Conservation (phyloP, 2,797 vertebrate species). For the Acrossocheilus fasciatus region DNA sequence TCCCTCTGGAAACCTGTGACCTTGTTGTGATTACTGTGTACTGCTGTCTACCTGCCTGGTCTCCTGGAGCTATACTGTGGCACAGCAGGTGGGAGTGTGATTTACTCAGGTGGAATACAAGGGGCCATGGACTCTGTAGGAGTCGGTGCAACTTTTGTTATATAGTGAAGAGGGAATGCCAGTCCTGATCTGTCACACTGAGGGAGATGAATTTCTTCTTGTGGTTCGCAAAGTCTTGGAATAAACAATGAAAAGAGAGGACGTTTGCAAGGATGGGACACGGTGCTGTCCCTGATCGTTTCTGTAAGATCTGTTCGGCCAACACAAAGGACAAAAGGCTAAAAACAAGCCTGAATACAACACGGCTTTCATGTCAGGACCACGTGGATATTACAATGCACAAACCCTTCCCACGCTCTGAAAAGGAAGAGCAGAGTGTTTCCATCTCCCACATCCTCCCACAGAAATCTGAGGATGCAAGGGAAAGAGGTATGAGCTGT, state of each 20-base stretch:
- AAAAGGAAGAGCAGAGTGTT: constrained; percentile 50
- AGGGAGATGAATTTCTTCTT: not conserved
- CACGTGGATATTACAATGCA: constrained; percentile 61
- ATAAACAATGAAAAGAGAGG: constrained; percentile 16
- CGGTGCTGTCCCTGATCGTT: constrained; percentile 23
- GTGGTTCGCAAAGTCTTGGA: constrained; percentile 24
- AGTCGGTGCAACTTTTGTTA: not conserved
- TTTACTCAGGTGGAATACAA: constrained; percentile 39
- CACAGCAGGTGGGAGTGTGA: constrained; percentile 10
- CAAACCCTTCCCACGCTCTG: constrained; percentile 41
- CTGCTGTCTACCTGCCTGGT: constrained; percentile 25
- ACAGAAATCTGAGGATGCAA: constrained; percentile 39
- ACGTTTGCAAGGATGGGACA: constrained; percentile 15
- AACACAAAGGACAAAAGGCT: constrained; percentile 57
- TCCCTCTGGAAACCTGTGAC: constrained; percentile 38
- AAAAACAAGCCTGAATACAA: constrained; percentile 42
- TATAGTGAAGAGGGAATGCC: constrained; percentile 5
- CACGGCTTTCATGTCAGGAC: constrained; percentile 51
- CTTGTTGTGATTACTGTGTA: constrained; percentile 49
- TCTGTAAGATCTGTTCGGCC: constrained; percentile 24
- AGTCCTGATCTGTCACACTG: not conserved
- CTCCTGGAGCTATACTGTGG: constrained; percentile 28
- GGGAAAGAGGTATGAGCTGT: constrained; percentile 37
- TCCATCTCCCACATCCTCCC: constrained; percentile 42
- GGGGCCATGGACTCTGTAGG: not conserved